A percentile compares a stretch with the other conserved stretches of the same genome.
Conservation (phyloP, 2,888 invertebrate genomes). For the Papilio demoleus region DNA sequence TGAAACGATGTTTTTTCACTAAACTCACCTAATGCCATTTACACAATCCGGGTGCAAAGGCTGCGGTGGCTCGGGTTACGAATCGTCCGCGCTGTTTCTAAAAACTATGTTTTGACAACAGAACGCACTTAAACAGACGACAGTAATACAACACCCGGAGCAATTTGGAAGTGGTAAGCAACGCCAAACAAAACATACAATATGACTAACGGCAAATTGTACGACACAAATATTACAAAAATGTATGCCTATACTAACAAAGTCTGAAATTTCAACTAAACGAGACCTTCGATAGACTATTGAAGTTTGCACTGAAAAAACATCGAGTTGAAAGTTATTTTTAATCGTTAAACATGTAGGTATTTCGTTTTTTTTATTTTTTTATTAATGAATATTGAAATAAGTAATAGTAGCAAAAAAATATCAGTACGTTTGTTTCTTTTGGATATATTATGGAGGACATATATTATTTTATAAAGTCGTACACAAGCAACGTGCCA, state of each 20-base stretch:
- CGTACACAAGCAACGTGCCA: conserved; percentile 45
- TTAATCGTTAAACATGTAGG: not conserved
- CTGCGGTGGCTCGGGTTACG: conserved; percentile 66
- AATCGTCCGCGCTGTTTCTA: conserved; percentile 75
- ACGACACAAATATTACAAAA: not conserved
- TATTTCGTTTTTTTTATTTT: too few species aligned
- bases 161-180: conserved; percentile 69
- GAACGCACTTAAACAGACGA: conserved; percentile 77
- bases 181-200: conserved; percentile 29
- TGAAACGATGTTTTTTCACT: conserved; percentile 67
- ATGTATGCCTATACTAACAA: too few species aligned
- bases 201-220: conserved; percentile 8
- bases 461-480: conserved; percentile 30
- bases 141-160: conserved; percentile 69
- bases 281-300: too few species aligned
- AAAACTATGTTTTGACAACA: conserved; percentile 80
- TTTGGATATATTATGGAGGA: not conserved
- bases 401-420: not conserved
- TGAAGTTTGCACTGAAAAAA: too few species aligned
- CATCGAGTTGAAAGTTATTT: too few species aligned
- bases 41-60: conserved; percentile 77
- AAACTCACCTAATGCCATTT: conserved; percentile 79
- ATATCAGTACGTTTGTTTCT: not conserved
- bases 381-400: not conserved
- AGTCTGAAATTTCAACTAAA: too few species aligned